A percentile compares a stretch with the other conserved stretches of the same genome.
phyloP scores from a whole-genome alignment of 1,140 invertebrate species.

The Hylaeus anthracinus region DNA sequence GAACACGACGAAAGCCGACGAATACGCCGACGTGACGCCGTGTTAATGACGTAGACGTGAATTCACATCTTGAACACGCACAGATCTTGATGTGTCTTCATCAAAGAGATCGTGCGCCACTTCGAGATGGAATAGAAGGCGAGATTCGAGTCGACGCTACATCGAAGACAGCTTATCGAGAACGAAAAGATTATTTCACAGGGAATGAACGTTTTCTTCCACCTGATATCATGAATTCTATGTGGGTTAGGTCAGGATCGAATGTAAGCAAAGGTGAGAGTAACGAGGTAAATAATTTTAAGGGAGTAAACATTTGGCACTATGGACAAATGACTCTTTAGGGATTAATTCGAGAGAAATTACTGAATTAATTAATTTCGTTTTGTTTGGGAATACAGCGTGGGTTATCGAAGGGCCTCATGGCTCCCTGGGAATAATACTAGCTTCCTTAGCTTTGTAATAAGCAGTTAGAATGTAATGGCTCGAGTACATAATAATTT shows the following conservation, averaged over 20 bases:
- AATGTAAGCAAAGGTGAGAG: too few relatives aligned
- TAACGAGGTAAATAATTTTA: too few relatives aligned
- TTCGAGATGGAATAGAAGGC: not conserved
- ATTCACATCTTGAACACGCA: conserved; percentile 49
- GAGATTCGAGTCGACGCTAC: too few relatives aligned
- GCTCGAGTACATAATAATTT: not conserved
- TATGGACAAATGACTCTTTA: too few relatives aligned
- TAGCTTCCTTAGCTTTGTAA: not conserved
- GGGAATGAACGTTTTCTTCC: not conserved
- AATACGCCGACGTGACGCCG: conserved; percentile 40
- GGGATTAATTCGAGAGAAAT: too few relatives aligned
- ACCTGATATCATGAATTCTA: not conserved
- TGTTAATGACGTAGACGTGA: conserved; percentile 41
- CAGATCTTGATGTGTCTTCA: conserved; percentile 3
- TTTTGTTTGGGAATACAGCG: too few relatives aligned
- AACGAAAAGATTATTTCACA: not conserved
- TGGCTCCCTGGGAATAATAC: too few relatives aligned
- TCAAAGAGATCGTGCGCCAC: too few relatives aligned
- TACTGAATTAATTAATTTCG: too few relatives aligned
- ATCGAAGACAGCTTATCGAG: not conserved
- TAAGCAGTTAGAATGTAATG: not conserved
- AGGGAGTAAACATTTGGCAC: too few relatives aligned
- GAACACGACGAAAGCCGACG: conserved; percentile 2
- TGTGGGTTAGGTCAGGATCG: not conserved
- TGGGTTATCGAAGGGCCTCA: too few relatives aligned